Conservation (phyloP, 2,888 invertebrate species). For the Orchesellides sinensis region DNA sequence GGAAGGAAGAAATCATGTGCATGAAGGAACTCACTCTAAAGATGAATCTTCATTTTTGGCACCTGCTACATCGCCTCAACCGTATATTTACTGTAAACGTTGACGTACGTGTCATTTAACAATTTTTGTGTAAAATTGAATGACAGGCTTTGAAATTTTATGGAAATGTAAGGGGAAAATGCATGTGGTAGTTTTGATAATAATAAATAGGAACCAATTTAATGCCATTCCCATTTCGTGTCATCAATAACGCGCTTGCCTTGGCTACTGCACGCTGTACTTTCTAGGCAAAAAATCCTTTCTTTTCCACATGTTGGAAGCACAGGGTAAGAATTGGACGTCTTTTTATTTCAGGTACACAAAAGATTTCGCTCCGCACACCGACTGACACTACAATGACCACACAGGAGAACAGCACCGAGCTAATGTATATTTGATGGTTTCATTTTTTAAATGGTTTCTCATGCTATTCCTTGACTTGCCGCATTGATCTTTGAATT, state of each 20-base stretch:
- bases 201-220: neutral
- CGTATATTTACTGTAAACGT: neutral
- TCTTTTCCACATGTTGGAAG: too few species aligned
- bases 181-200: conserved; percentile 3
- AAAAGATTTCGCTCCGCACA: conserved; percentile 18
- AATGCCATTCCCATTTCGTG: neutral
- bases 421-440: neutral
- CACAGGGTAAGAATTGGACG: too few species aligned
- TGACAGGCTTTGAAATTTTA: conserved; percentile 5
- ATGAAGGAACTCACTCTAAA: too few species aligned
- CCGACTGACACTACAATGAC: neutral
- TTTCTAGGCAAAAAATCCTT: neutral
- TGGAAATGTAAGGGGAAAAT: neutral
- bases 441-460: neutral
- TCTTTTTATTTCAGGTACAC: conserved; percentile 18
- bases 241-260: neutral
- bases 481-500: too few species aligned
- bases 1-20: too few species aligned
- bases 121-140: neutral
- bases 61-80: neutral
- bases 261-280: neutral
- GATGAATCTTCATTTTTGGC: neutral
- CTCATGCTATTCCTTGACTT: too few species aligned
- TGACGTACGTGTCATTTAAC: neutral
- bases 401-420: neutral